These are phyloP conservation scores for Tauraco hartlaubi DNA, from an alignment of 2,797 vertebrate species.

Conservation along the genomic window DNA sequence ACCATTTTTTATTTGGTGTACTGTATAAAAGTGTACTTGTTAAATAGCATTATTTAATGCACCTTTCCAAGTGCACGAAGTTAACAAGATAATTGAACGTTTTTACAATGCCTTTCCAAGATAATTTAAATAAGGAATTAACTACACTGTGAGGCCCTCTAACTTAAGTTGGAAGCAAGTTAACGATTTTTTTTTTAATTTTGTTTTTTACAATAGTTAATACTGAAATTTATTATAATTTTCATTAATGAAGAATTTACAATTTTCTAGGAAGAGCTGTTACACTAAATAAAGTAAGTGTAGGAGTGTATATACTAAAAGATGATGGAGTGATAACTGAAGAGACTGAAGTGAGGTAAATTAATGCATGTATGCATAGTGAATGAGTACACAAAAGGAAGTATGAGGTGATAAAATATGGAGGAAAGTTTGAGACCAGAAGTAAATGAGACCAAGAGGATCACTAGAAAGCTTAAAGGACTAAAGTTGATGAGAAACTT, in stretches of 20 bases:
- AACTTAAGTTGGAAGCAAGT: neutral
- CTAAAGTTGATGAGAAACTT: neutral
- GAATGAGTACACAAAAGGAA: neutral
- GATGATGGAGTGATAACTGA: neutral
- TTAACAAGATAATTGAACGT: neutral
- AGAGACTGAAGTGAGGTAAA: neutral
- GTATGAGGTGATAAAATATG: neutral
- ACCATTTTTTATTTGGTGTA: neutral
- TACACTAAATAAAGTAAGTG: neutral
- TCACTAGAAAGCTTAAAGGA: neutral
- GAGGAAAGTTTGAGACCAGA: neutral
- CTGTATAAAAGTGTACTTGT: neutral
- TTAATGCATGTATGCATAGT: neutral
- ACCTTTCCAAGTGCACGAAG: neutral
- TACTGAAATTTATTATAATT: neutral
- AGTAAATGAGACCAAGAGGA: neutral
- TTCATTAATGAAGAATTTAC: neutral
- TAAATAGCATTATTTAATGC: neutral
- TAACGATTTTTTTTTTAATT: neutral
- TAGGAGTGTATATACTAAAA: neutral
- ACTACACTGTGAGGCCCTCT: neutral
- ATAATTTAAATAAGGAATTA: neutral
- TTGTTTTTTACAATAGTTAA: neutral
- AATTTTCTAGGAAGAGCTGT: neutral
- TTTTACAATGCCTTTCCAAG: neutral